Evolutionary conservation across 2,888 invertebrate genomes (phyloP).

Genomic region (Lordiphosa andalusiaca): DNA sequence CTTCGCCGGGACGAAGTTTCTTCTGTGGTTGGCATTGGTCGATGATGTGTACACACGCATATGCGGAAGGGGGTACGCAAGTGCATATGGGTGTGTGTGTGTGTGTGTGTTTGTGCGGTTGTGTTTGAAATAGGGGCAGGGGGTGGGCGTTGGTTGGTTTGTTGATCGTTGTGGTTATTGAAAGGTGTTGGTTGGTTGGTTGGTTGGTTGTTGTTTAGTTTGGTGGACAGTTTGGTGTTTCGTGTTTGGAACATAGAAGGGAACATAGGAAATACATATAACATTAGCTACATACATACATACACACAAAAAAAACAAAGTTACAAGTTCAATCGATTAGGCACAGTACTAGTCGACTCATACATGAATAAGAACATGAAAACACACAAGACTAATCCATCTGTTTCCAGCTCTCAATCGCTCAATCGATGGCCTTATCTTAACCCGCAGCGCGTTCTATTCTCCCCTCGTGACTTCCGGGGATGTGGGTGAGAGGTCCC

Average conservation of each 20-base stretch:
- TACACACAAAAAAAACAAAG: slow-evolving; percentile 8
- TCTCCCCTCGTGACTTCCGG: too few relatives aligned
- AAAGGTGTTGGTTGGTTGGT: slow-evolving; percentile 28
- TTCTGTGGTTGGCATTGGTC: slow-evolving; percentile 54
- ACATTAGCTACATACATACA: slow-evolving; percentile 46
- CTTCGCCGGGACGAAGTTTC: slow-evolving; percentile 95
- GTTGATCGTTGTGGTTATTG: slow-evolving; percentile 29
- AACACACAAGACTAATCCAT: too few relatives aligned
- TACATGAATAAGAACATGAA: too few relatives aligned
- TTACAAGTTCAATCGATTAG: neutral
- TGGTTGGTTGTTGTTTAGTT: slow-evolving; percentile 39
- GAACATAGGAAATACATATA: slow-evolving; percentile 50
- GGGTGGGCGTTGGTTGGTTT: slow-evolving; percentile 35
- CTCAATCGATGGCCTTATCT: too few relatives aligned
- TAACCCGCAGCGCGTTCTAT: too few relatives aligned
- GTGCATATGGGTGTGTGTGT: slow-evolving; percentile 20
- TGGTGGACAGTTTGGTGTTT: slow-evolving; percentile 33
- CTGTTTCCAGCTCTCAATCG: too few relatives aligned
- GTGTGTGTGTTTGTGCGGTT: slow-evolving; percentile 29
- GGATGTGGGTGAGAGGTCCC: slow-evolving; percentile 1
- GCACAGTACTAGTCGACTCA: too few relatives aligned
- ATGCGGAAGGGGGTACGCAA: neutral
- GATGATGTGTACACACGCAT: slow-evolving; percentile 30
- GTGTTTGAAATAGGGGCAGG: slow-evolving; percentile 38
- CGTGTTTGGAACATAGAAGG: slow-evolving; percentile 53